Conservation (phyloP, 2,113 vertebrate genomes). For the Antechinus flavipes region DNA sequence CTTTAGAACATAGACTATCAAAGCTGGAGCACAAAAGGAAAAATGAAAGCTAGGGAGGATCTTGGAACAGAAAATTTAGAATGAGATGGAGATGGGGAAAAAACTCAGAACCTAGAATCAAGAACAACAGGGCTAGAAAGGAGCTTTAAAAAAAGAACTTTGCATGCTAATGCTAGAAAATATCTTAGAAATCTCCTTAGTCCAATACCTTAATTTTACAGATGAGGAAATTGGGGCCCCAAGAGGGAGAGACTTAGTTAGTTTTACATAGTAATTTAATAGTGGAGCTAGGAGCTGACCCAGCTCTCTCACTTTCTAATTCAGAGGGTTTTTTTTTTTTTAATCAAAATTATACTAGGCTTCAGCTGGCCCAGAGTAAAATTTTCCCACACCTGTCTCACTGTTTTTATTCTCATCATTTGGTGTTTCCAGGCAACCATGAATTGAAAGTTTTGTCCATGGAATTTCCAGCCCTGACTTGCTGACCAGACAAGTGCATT, state of each 20-base stretch:
- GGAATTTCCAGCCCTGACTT: neutral
- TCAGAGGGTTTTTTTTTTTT: neutral
- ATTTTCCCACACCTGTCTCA: conserved; percentile 14
- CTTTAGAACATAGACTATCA: neutral
- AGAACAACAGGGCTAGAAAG: neutral
- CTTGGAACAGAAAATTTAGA: neutral
- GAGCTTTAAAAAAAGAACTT: neutral
- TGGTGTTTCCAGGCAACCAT: conserved; percentile 20
- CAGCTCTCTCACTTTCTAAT: neutral
- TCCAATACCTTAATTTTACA: neutral
- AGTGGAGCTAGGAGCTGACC: neutral
- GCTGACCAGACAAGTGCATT: neutral
- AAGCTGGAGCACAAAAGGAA: neutral
- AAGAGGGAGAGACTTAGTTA: neutral
- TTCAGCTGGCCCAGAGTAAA: neutral
- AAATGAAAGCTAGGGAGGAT: neutral
- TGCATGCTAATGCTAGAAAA: neutral
- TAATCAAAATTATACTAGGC: neutral
- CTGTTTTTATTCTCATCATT: fast-evolving
- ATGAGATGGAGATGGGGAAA: neutral
- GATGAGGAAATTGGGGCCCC: neutral
- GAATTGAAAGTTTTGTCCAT: conserved; percentile 19
- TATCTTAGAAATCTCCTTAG: neutral
- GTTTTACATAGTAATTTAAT: neutral
- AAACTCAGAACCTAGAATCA: neutral